Evolutionary conservation across 2,888 invertebrate genomes (phyloP), one percentile per base, ranked within the genome.

Genomic region (Mechanitis messenoides): DNA sequence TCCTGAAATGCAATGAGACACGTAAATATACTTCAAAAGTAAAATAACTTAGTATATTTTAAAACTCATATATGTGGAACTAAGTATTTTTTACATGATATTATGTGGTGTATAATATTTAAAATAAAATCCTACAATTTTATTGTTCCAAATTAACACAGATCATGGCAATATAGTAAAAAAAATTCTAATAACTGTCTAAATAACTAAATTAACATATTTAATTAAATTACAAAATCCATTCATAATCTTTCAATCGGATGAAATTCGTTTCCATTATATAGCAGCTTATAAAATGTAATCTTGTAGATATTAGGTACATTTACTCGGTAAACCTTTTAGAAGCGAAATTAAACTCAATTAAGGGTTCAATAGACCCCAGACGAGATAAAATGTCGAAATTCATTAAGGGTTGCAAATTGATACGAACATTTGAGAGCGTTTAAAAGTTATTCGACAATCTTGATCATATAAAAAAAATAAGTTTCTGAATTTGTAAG

Each of bases 311-410:
- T 50, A 50, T 31, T 50, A 50, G 7, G 31, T 50, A 50, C 50
- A 50, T 50, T 50, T 50, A 50, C 31, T 50, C 31, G 50, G 50
- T 31, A 50, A 50, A 50, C 50, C 50, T 50, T 50, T 50, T 50
- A 50, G 50, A 31, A 50, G 50, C 31, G 9, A 50, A 50, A 50
- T 50, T 50, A 50, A 50, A 50, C 50, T 50, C 50, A 50, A 50
- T 50, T 50, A 50, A 50, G 50, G 50, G 50, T 50, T 50, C 50
- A 50, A 50, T 50, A n/a, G 50, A 50, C 50, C 50, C 50, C 50
- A 6, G 50, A 50, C 50, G 50, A 50, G 50, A 50, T 50, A 31
- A 50, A 50, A 50, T 50, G 50, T 50, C 31, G 50, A 50, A 50
- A 50, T 50, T 50, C 50, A 50, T 50, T 50, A 50, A 50, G 31